phyloP scores from a whole-genome alignment of 2,797 vertebrate genomes.

The Parotocinclus haroldoi region DNA sequence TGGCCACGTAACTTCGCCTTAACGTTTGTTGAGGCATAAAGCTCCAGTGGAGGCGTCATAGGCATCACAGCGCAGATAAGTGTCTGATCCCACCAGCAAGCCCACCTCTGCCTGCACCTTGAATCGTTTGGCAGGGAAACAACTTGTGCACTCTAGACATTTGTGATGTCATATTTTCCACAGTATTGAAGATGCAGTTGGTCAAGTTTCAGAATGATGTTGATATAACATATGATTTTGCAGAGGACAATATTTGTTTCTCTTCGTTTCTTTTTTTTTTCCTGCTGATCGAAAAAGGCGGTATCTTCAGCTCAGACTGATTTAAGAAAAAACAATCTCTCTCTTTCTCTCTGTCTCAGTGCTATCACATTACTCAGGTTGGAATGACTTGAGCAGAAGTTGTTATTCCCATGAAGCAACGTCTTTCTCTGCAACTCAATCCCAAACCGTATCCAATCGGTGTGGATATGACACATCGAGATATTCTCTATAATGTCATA shows the following conservation, averaged over 20 bases:
- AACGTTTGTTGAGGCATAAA: conserved; percentile 63
- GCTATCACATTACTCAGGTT: conserved; percentile 76
- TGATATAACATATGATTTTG: conserved; percentile 3
- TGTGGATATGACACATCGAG: conserved; percentile 70
- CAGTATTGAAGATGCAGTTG: conserved; percentile 8
- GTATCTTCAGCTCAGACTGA: conserved; percentile 52
- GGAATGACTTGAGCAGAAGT: conserved; percentile 78
- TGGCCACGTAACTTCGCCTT: conserved; percentile 59
- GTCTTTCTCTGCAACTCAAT: conserved; percentile 73
- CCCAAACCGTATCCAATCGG: conserved; percentile 71
- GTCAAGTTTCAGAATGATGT: conserved; percentile 5
- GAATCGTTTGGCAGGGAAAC: conserved; percentile 1
- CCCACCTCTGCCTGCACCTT: not conserved
- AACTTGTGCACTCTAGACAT: no score
- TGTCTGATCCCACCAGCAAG: conserved; percentile 18
- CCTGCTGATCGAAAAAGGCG: not conserved
- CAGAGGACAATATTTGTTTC: conserved; percentile 21
- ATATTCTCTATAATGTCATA: conserved; percentile 55
- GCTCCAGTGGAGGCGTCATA: conserved; percentile 54
- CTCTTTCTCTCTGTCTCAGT: conserved; percentile 12
- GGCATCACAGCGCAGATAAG: conserved; percentile 6
- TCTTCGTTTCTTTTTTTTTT: not conserved
- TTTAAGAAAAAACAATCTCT: conserved; percentile 73
- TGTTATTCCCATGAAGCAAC: conserved; percentile 73
- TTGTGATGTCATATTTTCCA: conserved; percentile 4